Percentiles rank a stretch among this genome's conserved stretches.
phyloP scores from a whole-genome alignment of 2,797 vertebrate genomes.

The Heterohyrax brucei region DNA sequence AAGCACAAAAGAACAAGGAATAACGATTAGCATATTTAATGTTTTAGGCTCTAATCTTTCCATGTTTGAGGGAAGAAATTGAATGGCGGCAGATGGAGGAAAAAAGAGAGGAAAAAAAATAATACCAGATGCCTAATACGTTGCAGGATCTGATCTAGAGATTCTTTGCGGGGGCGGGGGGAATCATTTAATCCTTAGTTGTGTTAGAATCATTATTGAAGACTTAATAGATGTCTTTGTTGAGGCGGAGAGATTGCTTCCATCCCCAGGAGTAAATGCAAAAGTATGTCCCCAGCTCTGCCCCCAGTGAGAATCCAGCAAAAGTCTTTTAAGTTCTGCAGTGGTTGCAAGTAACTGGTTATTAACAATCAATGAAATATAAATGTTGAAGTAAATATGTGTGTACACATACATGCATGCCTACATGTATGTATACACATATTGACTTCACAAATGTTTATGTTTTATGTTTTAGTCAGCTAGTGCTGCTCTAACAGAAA shows the following conservation, averaged over 20 bases:
- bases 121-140: background rate
- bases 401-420: no score
- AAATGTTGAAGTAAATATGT: background rate
- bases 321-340: background rate
- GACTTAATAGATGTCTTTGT: background rate
- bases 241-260: background rate
- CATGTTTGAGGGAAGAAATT: background rate
- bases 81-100: background rate
- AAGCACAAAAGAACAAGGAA: background rate
- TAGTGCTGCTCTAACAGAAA: no score
- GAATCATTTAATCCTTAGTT: slow-evolving; percentile 2
- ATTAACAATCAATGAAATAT: slow-evolving; percentile 2
- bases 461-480: no score
- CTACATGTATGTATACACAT: no score
- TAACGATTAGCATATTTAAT: background rate
- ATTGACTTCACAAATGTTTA: no score
- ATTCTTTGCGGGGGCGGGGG: no score
- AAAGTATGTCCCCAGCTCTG: background rate
- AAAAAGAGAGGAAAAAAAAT: background rate
- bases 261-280: background rate
- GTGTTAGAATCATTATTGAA: background rate
- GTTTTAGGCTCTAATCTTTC: background rate
- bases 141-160: background rate
- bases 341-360: background rate
- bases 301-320: background rate